Base-by-base conservation (phyloP, 2,797 vertebrate species). In the Acropternis orthonyx region DNA sequence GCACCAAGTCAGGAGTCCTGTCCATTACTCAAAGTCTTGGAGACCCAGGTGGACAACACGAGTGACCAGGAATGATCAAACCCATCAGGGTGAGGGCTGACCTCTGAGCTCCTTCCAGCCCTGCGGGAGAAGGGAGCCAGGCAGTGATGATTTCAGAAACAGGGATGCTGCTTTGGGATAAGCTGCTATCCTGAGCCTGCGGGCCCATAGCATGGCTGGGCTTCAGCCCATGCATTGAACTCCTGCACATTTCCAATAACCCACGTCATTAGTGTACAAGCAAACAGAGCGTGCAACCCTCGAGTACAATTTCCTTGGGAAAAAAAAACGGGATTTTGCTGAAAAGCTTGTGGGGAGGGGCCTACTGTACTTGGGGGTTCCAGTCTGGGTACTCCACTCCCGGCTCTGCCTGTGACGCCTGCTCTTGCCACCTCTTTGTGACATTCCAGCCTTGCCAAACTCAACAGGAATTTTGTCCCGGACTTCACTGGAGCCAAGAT, bases 231-330 rank as follows among this genome's bases (percentile, higher is more conserved):
- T 0, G 3, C 1, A 1, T 19, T 3, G 1, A 54, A 17, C 20
- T 30, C 61, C 75, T 22, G 11, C 18, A 5, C 0, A 0, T 30
- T 63, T 32, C 54, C n/a, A 46, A 27, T 10, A 12, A 28, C 44
- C 18, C 0, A 1, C 6, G 9, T 8, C 16, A 14, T 7, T 22
- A n/a, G 24, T 7, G 24, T 7, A 13, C 9, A 2, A 0, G 16
- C 16, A 32, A n/a, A 20, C 6, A 13, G 39, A 46, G 37, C 56
- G 14, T 7, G 22, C 9, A 48, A 24, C 8, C 36, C 52, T 34
- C 0, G 0, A 26, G 49, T 22, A 34, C 8, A 12, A 34, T 13
- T 46, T 61, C 19, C 46, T 20, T 22, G 16, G 17, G 3, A 1
- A 32, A 15, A 14, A 10, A 8, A 14, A 5, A 26, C 0, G 2